Conservation (phyloP, 2,888 invertebrate species). For the Siphlonurus alternatus region DNA sequence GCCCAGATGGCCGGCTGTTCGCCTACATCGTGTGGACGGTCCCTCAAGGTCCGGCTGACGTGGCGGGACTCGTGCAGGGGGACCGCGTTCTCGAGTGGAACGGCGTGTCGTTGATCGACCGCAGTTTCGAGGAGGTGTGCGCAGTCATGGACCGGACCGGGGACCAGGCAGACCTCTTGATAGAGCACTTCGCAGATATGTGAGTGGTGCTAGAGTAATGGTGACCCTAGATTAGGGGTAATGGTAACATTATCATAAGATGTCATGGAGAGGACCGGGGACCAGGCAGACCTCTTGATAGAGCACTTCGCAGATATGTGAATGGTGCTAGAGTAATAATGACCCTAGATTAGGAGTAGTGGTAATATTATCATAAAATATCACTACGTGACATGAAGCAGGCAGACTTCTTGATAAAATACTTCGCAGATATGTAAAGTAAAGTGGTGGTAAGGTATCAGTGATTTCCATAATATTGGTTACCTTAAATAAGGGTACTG, state of each 20-base stretch:
- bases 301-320: slow-evolving; percentile 58
- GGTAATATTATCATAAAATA: too few relatives aligned
- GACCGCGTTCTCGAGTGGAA: slow-evolving; percentile 90
- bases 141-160: slow-evolving; percentile 76
- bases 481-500: too few relatives aligned
- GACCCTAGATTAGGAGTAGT: too few relatives aligned
- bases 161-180: slow-evolving; percentile 69
- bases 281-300: slow-evolving; percentile 69
- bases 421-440: too few relatives aligned
- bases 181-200: slow-evolving; percentile 62
- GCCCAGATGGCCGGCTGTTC: slow-evolving; percentile 68
- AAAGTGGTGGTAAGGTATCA: too few relatives aligned
- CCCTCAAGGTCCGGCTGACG: slow-evolving; percentile 80
- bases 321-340: too few relatives aligned
- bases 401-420: too few relatives aligned
- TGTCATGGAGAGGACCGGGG: slow-evolving; percentile 74
- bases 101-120: slow-evolving; percentile 72
- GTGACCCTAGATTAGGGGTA: too few relatives aligned
- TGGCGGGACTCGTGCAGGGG: slow-evolving; percentile 73
- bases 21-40: slow-evolving; percentile 87
- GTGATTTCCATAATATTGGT: too few relatives aligned
- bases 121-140: slow-evolving; percentile 86
- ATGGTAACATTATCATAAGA: too few relatives aligned
- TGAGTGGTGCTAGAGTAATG: slow-evolving; percentile 25
- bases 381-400: too few relatives aligned